phyloP scores from a whole-genome alignment of 2,113 vertebrate genomes.

The Addax nasomaculatus region DNA sequence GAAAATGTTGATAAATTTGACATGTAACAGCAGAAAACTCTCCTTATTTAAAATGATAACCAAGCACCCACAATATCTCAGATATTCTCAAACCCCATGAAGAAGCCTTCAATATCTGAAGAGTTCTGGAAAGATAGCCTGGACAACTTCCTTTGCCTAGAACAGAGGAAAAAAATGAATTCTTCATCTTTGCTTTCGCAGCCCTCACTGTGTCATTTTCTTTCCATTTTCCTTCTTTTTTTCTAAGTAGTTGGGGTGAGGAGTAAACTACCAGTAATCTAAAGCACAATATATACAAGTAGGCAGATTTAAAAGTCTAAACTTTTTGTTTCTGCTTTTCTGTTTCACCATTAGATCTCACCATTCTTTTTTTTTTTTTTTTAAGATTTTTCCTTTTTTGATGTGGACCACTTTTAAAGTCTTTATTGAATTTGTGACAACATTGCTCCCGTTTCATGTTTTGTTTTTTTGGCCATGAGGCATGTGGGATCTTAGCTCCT shows the following conservation, averaged over 20 bases:
- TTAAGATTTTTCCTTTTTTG: neutral
- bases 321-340: neutral
- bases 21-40: neutral
- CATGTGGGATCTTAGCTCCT: neutral
- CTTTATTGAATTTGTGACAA: neutral
- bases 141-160: neutral
- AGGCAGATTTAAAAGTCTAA: neutral
- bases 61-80: neutral
- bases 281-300: neutral
- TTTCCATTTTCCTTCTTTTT: neutral
- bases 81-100: neutral
- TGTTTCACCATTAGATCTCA: neutral
- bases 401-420: neutral
- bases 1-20: slow-evolving; percentile 29
- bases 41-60: neutral
- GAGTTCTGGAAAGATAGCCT: neutral
- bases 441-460: neutral
- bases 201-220: neutral
- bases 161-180: no score
- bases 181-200: neutral
- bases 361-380: neutral
- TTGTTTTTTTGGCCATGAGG: neutral
- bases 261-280: neutral
- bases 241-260: neutral
- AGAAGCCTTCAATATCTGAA: neutral